phyloP scores from a whole-genome alignment of 1,140 invertebrate genomes.

The Diuraphis noxia region DNA sequence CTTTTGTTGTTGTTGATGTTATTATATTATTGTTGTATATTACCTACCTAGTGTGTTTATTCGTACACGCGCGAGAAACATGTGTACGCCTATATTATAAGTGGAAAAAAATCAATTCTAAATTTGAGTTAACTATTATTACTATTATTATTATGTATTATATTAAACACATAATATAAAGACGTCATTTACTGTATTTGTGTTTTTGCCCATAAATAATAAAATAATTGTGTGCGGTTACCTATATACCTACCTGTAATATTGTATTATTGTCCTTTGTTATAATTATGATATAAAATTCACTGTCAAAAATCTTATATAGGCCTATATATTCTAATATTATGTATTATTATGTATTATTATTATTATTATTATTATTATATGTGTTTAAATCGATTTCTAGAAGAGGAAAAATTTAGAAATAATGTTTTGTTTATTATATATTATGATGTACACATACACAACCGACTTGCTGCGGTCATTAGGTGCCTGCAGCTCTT shows the following conservation, averaged over 20 bases:
- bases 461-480: neutral
- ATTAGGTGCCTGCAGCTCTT: neutral
- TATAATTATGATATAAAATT: neutral
- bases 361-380: neutral
- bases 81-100: neutral
- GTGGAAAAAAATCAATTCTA: conserved; percentile 24
- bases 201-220: neutral
- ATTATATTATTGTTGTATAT: neutral
- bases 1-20: neutral
- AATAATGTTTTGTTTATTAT: neutral
- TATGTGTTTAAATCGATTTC: neutral
- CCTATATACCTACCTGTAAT: neutral
- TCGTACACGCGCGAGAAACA: neutral
- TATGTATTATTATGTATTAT: neutral
- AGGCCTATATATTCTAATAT: neutral
- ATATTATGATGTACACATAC: too few species aligned
- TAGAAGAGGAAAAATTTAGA: neutral
- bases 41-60: neutral
- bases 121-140: conserved; percentile 33
- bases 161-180: neutral
- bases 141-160: neutral
- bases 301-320: neutral
- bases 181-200: neutral
- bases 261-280: neutral
- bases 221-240: neutral